Evolutionary conservation across 2,888 invertebrate genomes (phyloP).

Genomic region (Chaetogeoica ovagalla): DNA sequence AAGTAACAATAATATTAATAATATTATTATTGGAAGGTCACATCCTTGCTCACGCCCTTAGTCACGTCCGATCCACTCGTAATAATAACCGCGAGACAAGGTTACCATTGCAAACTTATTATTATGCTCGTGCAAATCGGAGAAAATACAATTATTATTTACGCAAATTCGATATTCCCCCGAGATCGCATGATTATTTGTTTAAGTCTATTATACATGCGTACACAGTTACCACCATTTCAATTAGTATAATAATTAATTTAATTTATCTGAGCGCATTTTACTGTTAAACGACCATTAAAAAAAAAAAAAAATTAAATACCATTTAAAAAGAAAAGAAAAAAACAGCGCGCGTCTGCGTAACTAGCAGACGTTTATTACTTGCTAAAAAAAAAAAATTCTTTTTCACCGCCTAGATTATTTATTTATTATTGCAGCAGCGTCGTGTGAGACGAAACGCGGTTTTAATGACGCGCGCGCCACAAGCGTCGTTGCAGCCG

Average conservation of each 20-base stretch:
- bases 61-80: slow-evolving; percentile 12
- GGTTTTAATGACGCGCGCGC: no score
- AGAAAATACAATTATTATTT: neutral
- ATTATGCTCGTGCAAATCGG: slow-evolving; percentile 5
- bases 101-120: slow-evolving; percentile 8
- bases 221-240: no score
- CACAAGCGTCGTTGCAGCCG: no score
- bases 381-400: no score
- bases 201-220: no score
- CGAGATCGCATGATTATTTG: neutral
- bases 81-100: slow-evolving; percentile 42
- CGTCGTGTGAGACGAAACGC: no score
- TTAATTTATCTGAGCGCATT: neutral
- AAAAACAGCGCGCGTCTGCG: no score
- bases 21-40: slow-evolving; percentile 43
- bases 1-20: slow-evolving; percentile 38
- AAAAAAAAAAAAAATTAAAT: no score
- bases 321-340: no score
- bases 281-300: neutral
- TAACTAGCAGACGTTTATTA: no score
- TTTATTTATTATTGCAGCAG: no score
- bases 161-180: neutral
- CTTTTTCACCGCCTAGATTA: no score
- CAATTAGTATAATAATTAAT: neutral
- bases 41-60: slow-evolving; percentile 51